Conservation (phyloP, 2,888 invertebrate species). For the Piscicola geometra region DNA sequence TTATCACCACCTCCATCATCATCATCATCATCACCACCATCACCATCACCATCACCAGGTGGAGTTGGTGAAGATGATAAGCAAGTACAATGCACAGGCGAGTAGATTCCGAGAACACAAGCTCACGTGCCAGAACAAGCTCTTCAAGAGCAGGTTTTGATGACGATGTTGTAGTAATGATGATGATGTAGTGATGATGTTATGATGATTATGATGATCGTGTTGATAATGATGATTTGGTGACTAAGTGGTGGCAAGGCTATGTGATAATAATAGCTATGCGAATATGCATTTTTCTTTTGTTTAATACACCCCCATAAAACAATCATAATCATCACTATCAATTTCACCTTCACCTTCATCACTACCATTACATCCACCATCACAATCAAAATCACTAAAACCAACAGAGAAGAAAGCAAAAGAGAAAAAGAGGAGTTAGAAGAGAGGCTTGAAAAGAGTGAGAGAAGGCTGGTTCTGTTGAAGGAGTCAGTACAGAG, state of each 20-base stretch:
- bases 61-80: conserved; percentile 34
- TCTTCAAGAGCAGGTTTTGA: conserved; percentile 22
- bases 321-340: background rate
- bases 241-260: no score
- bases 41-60: conserved; percentile 22
- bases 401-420: conserved; percentile 24
- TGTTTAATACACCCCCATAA: no score
- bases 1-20: conserved; percentile 8
- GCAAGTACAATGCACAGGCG: conserved; percentile 32
- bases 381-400: background rate
- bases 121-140: conserved; percentile 35
- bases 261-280: no score
- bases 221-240: background rate
- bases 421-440: conserved; percentile 35
- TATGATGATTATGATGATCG: background rate
- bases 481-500: conserved; percentile 25
- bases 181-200: background rate
- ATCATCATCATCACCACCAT: conserved; percentile 17
- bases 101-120: conserved; percentile 37
- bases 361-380: no score
- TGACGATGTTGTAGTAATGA: background rate
- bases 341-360: no score
- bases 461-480: conserved; percentile 32
- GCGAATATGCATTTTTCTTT: no score
- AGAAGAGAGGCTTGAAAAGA: conserved; percentile 31